phyloP scores from a whole-genome alignment of 1,140 invertebrate genomes.

The Saccostrea echinata region DNA sequence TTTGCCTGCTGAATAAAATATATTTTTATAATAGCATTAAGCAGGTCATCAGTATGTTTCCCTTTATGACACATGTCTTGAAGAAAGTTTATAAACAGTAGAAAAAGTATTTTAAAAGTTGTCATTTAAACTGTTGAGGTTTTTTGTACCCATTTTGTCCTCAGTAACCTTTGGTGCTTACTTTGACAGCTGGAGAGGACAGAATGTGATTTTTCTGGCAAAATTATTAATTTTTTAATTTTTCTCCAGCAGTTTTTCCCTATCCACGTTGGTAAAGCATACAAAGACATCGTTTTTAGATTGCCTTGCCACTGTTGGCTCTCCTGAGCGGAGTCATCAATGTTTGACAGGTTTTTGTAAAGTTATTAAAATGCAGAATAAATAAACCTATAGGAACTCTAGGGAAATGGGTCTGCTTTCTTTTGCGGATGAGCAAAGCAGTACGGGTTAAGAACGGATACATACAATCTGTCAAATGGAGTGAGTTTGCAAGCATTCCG shows the following conservation, averaged over 20 bases:
- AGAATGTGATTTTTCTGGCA: background rate
- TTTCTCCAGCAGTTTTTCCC: constrained; percentile 31
- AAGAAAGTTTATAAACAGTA: too few species aligned
- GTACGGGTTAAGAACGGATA: background rate
- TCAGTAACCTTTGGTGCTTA: background rate
- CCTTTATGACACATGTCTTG: too few species aligned
- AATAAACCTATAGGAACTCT: constrained; percentile 38
- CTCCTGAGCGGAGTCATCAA: background rate
- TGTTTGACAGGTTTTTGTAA: constrained; percentile 26
- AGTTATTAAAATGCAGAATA: constrained; percentile 37
- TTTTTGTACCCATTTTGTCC: constrained; percentile 25
- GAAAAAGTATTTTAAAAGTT: background rate
- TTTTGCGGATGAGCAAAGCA: constrained; percentile 16
- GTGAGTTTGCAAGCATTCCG: constrained; percentile 6
- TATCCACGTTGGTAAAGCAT: constrained; percentile 37
- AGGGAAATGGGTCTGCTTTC: constrained; percentile 23
- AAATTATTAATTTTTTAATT: constrained; percentile 46
- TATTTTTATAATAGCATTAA: too few species aligned
- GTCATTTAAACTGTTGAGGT: background rate
- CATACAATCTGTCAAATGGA: background rate
- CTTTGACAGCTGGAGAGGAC: constrained; percentile 9
- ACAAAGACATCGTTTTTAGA: constrained; percentile 21
- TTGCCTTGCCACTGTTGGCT: background rate
- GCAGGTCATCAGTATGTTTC: too few species aligned
- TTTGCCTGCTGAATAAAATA: too few species aligned